Percentiles rank a stretch among this genome's conserved stretches.
These are phyloP conservation scores for Gymnarchus niloticus DNA, from an alignment of 2,113 vertebrate species.

Conservation along the genomic window DNA sequence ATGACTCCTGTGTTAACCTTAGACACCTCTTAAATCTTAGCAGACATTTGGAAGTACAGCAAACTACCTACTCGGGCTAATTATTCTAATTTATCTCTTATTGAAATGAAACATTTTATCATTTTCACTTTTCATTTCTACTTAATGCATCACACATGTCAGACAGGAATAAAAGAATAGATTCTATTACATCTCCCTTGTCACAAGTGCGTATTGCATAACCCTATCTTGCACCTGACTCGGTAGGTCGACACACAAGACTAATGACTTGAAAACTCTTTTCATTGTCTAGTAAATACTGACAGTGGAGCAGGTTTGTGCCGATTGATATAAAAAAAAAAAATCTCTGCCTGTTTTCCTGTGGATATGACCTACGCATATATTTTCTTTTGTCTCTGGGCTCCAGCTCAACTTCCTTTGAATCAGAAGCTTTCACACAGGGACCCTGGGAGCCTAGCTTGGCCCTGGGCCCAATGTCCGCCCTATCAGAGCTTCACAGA, in stretches of 20 bases:
- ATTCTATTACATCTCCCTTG: background rate
- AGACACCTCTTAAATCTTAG: no score
- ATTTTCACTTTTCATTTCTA: background rate
- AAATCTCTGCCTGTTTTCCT: background rate
- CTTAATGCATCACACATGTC: background rate
- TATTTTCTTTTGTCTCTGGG: constrained; percentile 23
- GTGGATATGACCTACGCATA: background rate
- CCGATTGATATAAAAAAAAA: background rate
- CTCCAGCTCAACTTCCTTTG: constrained; percentile 38
- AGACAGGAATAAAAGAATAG: background rate
- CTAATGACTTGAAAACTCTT: background rate
- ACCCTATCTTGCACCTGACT: background rate
- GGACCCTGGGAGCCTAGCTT: constrained; percentile 15
- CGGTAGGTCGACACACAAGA: background rate
- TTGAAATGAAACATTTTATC: background rate
- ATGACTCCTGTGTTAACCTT: background rate
- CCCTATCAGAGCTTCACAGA: constrained; percentile 24
- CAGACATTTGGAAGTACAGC: no score
- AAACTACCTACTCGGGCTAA: no score
- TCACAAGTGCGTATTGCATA: background rate
- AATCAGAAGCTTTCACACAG: constrained; percentile 34
- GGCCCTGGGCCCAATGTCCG: constrained; percentile 20
- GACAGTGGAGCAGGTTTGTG: background rate
- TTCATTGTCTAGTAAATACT: background rate
- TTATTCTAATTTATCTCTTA: background rate